Evolutionary conservation across 1,140 invertebrate species (phyloP), one percentile per base, ranked within the genome.

Genomic region (Ceratitis capitata): DNA sequence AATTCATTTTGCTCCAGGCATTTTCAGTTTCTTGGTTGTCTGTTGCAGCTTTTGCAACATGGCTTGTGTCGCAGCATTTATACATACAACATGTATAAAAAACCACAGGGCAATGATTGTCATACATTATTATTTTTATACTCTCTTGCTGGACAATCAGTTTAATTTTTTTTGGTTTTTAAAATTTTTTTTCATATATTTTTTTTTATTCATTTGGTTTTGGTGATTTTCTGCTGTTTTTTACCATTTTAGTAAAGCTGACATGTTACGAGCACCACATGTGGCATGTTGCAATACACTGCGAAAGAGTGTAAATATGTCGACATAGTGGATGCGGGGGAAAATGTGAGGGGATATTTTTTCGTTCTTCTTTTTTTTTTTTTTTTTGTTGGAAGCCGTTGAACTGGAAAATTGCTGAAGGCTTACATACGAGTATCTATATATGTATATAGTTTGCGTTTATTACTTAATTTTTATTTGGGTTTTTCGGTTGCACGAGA

Each of bases 251-350:
- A 47, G n/a, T n/a, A n/a, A n/a, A 35, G 14, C n/a, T 26, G 39
- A 16, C 69, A 78, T 78, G 69, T 45, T 45, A 78, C 51, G 51
- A 23, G 19, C 23, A 56, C n/a, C 39, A 78, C 69, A 78, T 78
- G 39, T 78, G 32, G 35, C 64, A 69, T 69, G 64, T 61, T 23
- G 58, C 61, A 5, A 39, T 69, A 69, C 29, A 29, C 16, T 69
- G 16, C 29, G 32, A 32, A 69, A 53, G 3, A 6, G 19, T n/a
- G n/a, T n/a, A n/a, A 10, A 61, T 23, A 12, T 23, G 14, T 26
- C 26, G 2, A 61, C 5, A 61, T 61, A 26, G 23, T 53, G 51
- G 12, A 19, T 23, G 56, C 23, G n/a, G 19, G 64, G 1, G 5
- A 64, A 64, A 64, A 64, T 64, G 2, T 14, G 51, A n/a, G 7